phyloP scores from a whole-genome alignment of 1,140 invertebrate genomes.

The Venturia canescens region DNA sequence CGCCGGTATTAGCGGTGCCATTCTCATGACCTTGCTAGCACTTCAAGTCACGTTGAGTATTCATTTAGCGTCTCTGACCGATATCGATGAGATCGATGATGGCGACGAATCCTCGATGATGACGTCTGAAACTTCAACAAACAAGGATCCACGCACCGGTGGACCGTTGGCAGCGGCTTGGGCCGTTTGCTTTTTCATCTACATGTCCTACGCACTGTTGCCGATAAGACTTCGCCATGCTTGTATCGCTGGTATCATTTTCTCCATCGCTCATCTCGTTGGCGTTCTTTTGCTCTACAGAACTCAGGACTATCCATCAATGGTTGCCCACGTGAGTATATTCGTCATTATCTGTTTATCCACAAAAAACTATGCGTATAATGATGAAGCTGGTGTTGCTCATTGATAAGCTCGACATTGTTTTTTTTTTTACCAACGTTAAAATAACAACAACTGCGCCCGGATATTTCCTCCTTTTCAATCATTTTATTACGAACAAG shows the following conservation, averaged over 20 bases:
- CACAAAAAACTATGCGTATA: neutral
- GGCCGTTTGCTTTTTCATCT: slow-evolving; percentile 87
- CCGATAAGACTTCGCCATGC: slow-evolving; percentile 90
- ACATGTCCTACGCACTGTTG: slow-evolving; percentile 91
- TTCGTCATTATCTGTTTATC: neutral
- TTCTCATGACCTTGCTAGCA: slow-evolving; percentile 84
- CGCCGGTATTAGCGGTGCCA: slow-evolving; percentile 88
- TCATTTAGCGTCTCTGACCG: slow-evolving; percentile 64
- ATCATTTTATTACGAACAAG: too few species aligned
- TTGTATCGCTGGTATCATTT: slow-evolving; percentile 83
- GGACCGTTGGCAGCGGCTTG: slow-evolving; percentile 80
- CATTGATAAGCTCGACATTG: too few species aligned
- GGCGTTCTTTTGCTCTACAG: slow-evolving; percentile 67
- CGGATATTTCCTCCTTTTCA: too few species aligned
- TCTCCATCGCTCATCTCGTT: slow-evolving; percentile 83
- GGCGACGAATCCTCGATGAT: slow-evolving; percentile 46
- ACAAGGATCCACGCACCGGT: slow-evolving; percentile 62
- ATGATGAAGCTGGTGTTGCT: neutral
- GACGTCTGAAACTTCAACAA: slow-evolving; percentile 45
- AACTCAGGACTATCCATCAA: slow-evolving; percentile 67
- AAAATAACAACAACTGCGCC: too few species aligned
- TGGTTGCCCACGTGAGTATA: slow-evolving; percentile 70
- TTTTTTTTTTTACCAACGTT: too few species aligned
- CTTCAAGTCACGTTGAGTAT: slow-evolving; percentile 80
- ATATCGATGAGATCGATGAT: slow-evolving; percentile 49